Base-by-base conservation (phyloP, 1,140 invertebrate genomes). In the Lasioglossum albipes region DNA sequence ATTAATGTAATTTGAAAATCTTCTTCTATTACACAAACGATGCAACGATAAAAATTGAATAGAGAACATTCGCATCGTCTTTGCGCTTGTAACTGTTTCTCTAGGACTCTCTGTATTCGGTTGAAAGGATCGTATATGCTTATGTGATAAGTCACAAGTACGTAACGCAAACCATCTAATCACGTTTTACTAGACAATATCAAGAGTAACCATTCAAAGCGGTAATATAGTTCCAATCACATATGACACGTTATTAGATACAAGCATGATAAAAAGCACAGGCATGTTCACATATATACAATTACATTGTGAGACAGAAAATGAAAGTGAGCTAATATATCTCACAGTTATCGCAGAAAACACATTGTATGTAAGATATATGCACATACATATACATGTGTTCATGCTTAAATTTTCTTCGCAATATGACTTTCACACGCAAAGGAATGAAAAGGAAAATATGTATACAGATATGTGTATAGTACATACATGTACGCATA, bases 161-260 rank as follows among this genome's bases (percentile, higher is more conserved):
- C 41, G n/a, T 68, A 49, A 75, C 75, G 65, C 72, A 80, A 80
- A 27, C 72, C 73, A 80, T 54, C 79, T 75, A 80, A 65, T 68
- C n/a, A 16, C 69, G 68, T 80, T 49, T 62, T 74, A 66, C 73
- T 79, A 75, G 71, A 81, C 75, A 49, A 78, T 68, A 85, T 84
- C 82, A 81, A 76, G 81, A 67, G 85, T 85, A 85, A 85, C 84
- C 84, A 85, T 85, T 85, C 84, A 85, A 85, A 85, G 84, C 84
- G 73, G 71, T 84, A 85, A 85, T 85, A 78, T 70, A 85, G 54
- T 72, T 67, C 71, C 76, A 80, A 75, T 86, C 77, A 83, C 84
- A 86, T 80, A 80, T 86, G 85, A 85, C 84, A 86, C 79, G 75
- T 80, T 64, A 68, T 86, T 80, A 79, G 70, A 85, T 68, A 85